Base-by-base conservation (phyloP, 2,888 invertebrate species). In the Agapetus fuscipes region DNA sequence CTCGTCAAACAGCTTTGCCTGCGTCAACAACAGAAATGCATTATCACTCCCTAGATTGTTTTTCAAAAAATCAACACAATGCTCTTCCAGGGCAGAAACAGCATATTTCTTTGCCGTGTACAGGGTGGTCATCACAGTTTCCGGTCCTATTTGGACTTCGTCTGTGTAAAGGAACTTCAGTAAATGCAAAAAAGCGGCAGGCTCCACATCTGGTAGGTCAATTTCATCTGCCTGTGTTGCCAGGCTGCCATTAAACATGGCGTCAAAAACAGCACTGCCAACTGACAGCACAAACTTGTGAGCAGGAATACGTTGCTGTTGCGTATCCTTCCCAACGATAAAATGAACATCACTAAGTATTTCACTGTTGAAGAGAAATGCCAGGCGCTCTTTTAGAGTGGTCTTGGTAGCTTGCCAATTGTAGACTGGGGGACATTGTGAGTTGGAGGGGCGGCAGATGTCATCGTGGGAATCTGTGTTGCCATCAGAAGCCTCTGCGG, bases 51-150 rank as follows among this genome's bases (percentile, higher is more conserved):
- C 80, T 44, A 89, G 66, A 57, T 85, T 85, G 46, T 73, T 74
- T 49, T 80, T 72, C 10, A 77, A 56, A 58, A 86, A 87, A 53
- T 86, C 84, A 1, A 88, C 86, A 62, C 88, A 89, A 42, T 83
- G 83, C 51, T 80, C 78, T 53, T 88, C 88, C 45, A 89, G 60
- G 3, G 85, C 83, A 1, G 85, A 83, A 0, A 89, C 84, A 2
- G 85, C 86, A 63, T 89, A 89, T 52, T 89, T 88, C 54, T 88
- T 88, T 4, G 88, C 88, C 1, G 87, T 83, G 52, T 89, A 89
- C 34, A 89, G 58, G 0, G 86, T 86, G 2, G 85, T 82, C 86
- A 88, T 87, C 2, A 89, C 88, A 54, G 82, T 83, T 55, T 88
- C 87, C 1, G 87, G 83, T 6, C 82, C 85, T 51, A 89, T 85